Evolutionary conservation across 2,113 vertebrate genomes (phyloP), one percentile per base, ranked within the genome.

Genomic region (Proteles cristata): DNA sequence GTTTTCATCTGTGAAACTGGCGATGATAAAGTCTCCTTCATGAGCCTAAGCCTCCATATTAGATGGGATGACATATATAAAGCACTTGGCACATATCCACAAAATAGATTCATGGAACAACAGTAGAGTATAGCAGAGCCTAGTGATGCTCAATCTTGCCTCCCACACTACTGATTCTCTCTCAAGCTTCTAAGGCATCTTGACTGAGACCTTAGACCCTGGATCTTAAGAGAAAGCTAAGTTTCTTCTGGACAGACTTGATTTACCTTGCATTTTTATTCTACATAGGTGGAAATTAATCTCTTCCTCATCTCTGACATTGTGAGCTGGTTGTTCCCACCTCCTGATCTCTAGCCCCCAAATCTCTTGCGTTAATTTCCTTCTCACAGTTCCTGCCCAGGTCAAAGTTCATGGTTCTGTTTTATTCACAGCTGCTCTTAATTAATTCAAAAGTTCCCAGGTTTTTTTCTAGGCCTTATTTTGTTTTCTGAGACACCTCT

Each of bases 361-460:
- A 93, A 90, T 90, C 15, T 73, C 48, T 94, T 95, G 74, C 7
- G 45, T 65, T 83, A 31, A 4, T 25, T 12, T 96, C 43, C 48
- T 66, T 69, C 68, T 14, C 66, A 39, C 77, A 88, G 73, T 88
- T 76, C 35, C 74, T 85, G 5, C 45, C 21, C 28, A 74, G 19
- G 39, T 86, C 45, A 85, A 23, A 91, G 79, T 95, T 90, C n/a
- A 55, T 48, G 33, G 23, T 73, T 90, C 15, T 96, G 9, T 71
- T 55, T 74, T 82, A 86, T 55, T 21, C 61, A 53, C 15, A 92
- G 7, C 33, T 94, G 16, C 7, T 97, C 66, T 77, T 89, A 91
- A 92, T 86, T 89, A 93, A 66, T 63, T 91, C 63, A 86, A 81
- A 94, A 66, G 43, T 77, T 89, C 45, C 39, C 50, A 63, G 31